Evolutionary conservation across 2,888 invertebrate species (phyloP).

Genomic region (Mechanitis mazaeus): DNA sequence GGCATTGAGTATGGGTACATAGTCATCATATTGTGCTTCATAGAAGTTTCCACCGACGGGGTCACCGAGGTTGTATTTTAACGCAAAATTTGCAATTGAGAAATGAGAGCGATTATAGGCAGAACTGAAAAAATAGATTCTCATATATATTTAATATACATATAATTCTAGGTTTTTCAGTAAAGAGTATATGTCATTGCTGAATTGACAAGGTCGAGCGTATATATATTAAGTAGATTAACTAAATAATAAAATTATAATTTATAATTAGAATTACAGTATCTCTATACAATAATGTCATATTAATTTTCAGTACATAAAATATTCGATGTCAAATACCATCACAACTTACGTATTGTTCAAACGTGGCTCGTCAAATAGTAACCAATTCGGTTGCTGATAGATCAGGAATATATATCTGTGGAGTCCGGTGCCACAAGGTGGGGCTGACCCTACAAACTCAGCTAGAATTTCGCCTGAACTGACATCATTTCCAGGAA

Average conservation of each 20-base stretch:
- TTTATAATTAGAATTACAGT: too few relatives aligned
- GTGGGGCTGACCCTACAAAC: slow-evolving; percentile 92
- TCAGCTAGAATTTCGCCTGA: slow-evolving; percentile 85
- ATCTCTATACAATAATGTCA: too few relatives aligned
- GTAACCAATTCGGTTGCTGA: slow-evolving; percentile 79
- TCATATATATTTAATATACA: background rate
- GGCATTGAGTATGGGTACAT: slow-evolving; percentile 73
- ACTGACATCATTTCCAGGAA: slow-evolving; percentile 83
- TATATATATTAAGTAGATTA: too few relatives aligned
- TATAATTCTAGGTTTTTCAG: background rate
- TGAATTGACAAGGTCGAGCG: too few relatives aligned
- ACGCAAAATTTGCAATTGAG: slow-evolving; percentile 78
- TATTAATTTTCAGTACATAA: too few relatives aligned
- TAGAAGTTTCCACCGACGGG: slow-evolving; percentile 90
- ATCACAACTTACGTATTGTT: slow-evolving; percentile 62
- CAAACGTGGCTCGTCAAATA: slow-evolving; percentile 74
- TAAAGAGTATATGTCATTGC: too few relatives aligned
- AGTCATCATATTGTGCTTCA: slow-evolving; percentile 88
- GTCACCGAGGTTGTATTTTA: slow-evolving; percentile 83
- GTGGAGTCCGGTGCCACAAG: slow-evolving; percentile 84
- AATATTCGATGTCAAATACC: background rate
- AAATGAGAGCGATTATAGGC: slow-evolving; percentile 57
- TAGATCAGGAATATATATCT: slow-evolving; percentile 88
- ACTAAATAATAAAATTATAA: too few relatives aligned
- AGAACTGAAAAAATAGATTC: slow-evolving; percentile 45